Evolutionary conservation across 2,888 invertebrate species (phyloP), one percentile per base, ranked within the genome.

Genomic region (Thelaira solivaga): DNA sequence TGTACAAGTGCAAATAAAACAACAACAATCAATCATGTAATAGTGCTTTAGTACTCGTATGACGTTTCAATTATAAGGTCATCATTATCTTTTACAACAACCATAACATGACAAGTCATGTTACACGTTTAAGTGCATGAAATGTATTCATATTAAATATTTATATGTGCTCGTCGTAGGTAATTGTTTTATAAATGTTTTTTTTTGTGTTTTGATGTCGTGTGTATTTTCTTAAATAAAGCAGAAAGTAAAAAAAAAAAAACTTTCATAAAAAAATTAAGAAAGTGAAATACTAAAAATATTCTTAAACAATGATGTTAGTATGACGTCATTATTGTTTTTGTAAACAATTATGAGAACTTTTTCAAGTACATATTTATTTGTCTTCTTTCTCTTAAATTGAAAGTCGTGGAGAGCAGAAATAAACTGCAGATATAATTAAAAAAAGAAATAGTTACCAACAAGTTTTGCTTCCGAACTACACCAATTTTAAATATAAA

Each of bases 261-360:
- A 43, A 20, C 7, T 18, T 49, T 16, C 24, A 47, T 31, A 61
- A 31, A 34, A 24, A 26, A 59, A 47, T 10, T 10, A 16, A 49
- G 18, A 13, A 49, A 59, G 34, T 45, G 45, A 49, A 16, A 34
- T 41, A 73, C 24, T 55, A 49, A 49, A 43, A 31, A 20, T 47
- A 8, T 16, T n/a, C 24, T 49, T 22, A 47, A 10, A 26, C 36
- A 29, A 41, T 53, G 26, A n/a, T 13, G 22, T 31, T 34, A 49
- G 13, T 6, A 67, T 76, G 76, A 76, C 76, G 72, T 76, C 71
- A 76, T 65, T 45, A 5, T 59, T 41, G 39, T 39, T 59, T 39
- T 39, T 62, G 16, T 45, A 36, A 49, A 57, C 61, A 67, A 67
- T 57, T 55, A 61, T 67, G 71, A 61, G 61, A 76, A 67, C 61